phyloP scores from a whole-genome alignment of 1,140 invertebrate species.

The Heliothis virescens region DNA sequence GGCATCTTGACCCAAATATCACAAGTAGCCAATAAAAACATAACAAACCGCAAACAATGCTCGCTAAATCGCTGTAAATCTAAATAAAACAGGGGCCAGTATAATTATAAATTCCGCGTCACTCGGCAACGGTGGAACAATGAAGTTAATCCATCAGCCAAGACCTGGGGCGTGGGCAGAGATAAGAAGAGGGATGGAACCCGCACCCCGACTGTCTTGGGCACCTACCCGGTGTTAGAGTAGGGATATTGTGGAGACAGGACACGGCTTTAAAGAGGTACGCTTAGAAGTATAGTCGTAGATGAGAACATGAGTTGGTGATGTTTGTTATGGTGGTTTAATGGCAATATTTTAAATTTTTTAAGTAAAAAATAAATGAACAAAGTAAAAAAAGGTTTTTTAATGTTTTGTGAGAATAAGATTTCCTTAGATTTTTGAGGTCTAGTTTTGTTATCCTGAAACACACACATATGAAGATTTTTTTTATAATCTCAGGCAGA shows the following conservation, averaged over 20 bases:
- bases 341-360: too few relatives aligned
- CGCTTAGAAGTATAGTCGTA: too few relatives aligned
- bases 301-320: too few relatives aligned
- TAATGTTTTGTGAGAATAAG: too few relatives aligned
- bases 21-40: background rate
- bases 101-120: conserved; percentile 85
- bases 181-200: conserved; percentile 82
- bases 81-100: conserved; percentile 46
- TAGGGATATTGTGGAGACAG: conserved; percentile 2
- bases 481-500: too few relatives aligned
- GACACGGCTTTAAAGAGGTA: background rate
- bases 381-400: too few relatives aligned
- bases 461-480: too few relatives aligned
- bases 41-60: conserved; percentile 32
- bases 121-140: conserved; percentile 81
- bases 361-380: too few relatives aligned
- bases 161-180: conserved; percentile 78
- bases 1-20: too few relatives aligned
- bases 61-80: conserved; percentile 41
- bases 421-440: too few relatives aligned
- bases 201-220: conserved; percentile 72
- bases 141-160: conserved; percentile 86
- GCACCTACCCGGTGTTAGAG: conserved; percentile 65
- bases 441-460: too few relatives aligned
- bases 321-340: background rate